Base-by-base conservation (phyloP, 1,140 invertebrate species). In the Dendrolimus kikuchii region DNA sequence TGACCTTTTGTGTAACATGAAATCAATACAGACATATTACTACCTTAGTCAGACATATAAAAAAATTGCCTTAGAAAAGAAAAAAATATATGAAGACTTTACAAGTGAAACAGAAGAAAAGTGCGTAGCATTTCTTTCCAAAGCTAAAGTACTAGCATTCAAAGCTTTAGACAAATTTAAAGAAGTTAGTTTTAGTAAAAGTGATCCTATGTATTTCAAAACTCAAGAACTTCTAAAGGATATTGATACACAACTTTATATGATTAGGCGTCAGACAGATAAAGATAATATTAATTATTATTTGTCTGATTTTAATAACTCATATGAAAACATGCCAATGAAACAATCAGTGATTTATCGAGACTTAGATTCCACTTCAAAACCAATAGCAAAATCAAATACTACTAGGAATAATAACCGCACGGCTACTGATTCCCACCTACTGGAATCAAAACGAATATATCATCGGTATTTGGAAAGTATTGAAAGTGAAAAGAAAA, bases 401-500 rank as follows among this genome's bases (percentile, higher is more conserved):
- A 68, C 74, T 2, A 89, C 88, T 5, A 85, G 3, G 23, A 23
- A 88, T 5, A 85, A 87, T n/a, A 85, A 88, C 57, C 70, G 86
- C 40, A 85, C 80, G 54, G 74, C 77, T 38, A 60, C 75, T 10
- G 78, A 86, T 53, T 66, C 77, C 49, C 62, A 81, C 64, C 62
- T 78, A 46, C 53, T 82, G n/a, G 74, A 83, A 48, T 71, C 45
- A 43, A 67, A 66, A 40, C 61, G 67, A 53, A 49, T 73, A 51
- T 92, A 94, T 78, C 89, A 90, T 42, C 81, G 91, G 36, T 92
- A 91, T 9, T 92, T 94, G 4, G 93, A 94, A 77, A 88, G 91
- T 60, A 87, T 95, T 9, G 94, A 95, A 67, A 92, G 91, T n/a
- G 93, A 95, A 76, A 90, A 95, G 38, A 90, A 93, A 50, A 91